Percentiles rank a stretch among this genome's conserved stretches.
These are phyloP conservation scores for Drosophila percnosoma DNA, from an alignment of 2,888 invertebrate species.

Conservation along the genomic window DNA sequence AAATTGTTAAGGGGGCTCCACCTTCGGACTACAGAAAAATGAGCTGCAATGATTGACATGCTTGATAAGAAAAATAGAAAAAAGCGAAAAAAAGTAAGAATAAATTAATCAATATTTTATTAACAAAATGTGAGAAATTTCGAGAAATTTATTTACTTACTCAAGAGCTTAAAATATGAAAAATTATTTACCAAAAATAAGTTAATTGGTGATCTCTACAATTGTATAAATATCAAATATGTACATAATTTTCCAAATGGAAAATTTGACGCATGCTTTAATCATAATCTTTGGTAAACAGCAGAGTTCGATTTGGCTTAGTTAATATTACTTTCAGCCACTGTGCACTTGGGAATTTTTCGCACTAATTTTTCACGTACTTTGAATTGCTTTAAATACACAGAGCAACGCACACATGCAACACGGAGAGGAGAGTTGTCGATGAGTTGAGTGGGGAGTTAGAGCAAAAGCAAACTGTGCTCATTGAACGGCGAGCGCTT, in stretches of 20 bases:
- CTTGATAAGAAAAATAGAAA: too few relatives aligned
- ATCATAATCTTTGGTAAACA: not conserved
- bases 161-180: not conserved
- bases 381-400: slow-evolving; percentile 47
- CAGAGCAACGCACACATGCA: slow-evolving; percentile 1
- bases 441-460: slow-evolving; percentile 2
- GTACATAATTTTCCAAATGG: not conserved
- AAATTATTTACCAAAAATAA: not conserved
- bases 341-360: slow-evolving; percentile 49
- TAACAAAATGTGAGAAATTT: not conserved
- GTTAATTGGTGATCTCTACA: not conserved
- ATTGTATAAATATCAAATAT: too few relatives aligned
- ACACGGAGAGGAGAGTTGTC: slow-evolving; percentile 20
- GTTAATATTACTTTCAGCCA: slow-evolving; percentile 15
- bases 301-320: not conserved
- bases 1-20: not conserved
- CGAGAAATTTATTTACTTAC: not conserved
- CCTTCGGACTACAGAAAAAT: not conserved
- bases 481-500: slow-evolving; percentile 56
- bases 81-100: not conserved
- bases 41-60: too few relatives aligned
- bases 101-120: not conserved
- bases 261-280: not conserved
- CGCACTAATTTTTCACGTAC: slow-evolving; percentile 44
- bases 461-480: slow-evolving; percentile 52